A percentile compares a stretch with the other conserved stretches of the same genome.
Conservation (phyloP, 2,797 vertebrate species). For the Falco columbarius region DNA sequence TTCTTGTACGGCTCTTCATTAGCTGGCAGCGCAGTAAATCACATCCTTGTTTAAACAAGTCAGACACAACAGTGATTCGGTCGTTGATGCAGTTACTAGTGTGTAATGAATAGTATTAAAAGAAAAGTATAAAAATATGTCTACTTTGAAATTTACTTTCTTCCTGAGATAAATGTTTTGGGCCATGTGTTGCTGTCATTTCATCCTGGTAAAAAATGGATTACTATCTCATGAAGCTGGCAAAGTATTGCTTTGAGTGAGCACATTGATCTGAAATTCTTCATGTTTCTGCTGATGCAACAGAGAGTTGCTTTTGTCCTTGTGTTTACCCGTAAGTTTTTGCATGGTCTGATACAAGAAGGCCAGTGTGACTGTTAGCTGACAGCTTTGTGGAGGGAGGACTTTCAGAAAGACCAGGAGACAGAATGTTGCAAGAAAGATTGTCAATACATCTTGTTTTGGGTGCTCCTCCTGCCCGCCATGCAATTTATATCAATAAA, state of each 20-base stretch:
- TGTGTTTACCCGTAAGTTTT: not conserved
- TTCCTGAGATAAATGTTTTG: not conserved
- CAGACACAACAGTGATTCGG: not conserved
- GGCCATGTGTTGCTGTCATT: not conserved
- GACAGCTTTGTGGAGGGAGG: not conserved
- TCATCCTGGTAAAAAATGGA: not conserved
- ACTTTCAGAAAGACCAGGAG: not conserved
- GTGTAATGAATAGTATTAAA: conserved; percentile 5
- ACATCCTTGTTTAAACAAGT: conserved; percentile 55
- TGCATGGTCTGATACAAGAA: not conserved
- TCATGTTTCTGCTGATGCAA: not conserved
- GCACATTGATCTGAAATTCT: not conserved
- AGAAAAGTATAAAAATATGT: not conserved
- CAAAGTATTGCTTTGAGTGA: not conserved
- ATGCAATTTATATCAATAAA: not conserved
- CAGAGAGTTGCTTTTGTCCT: not conserved
- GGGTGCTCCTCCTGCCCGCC: not conserved
- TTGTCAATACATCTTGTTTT: not conserved
- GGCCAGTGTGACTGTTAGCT: not conserved
- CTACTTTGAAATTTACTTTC: not conserved
- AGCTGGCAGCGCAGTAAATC: conserved; percentile 57
- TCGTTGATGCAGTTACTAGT: conserved; percentile 1
- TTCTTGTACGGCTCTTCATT: conserved; percentile 60
- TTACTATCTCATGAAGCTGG: not conserved
- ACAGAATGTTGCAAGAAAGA: not conserved